A percentile compares a stretch with the other conserved stretches of the same genome.
phyloP scores from a whole-genome alignment of 2,797 vertebrate species.

The Rhynchotus rufescens region DNA sequence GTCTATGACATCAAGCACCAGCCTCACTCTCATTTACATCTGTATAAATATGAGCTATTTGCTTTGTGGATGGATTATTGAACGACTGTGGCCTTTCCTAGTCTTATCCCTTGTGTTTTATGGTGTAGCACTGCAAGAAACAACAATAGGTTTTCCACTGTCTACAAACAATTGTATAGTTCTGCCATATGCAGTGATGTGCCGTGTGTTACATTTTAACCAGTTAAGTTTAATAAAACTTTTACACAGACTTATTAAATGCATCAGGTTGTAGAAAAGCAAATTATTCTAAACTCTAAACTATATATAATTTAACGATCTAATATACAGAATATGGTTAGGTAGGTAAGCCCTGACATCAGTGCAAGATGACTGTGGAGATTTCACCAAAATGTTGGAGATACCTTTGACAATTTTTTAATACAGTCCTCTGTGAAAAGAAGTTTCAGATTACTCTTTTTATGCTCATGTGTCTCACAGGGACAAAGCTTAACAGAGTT shows the following conservation, averaged over 20 bases:
- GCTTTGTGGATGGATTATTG: not conserved
- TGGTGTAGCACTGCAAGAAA: not conserved
- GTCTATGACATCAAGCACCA: not conserved
- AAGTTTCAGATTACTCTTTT: not conserved
- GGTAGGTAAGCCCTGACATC: not conserved
- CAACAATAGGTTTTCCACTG: not conserved
- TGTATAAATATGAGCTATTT: not conserved
- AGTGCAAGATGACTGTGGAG: not conserved
- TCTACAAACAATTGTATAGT: not conserved
- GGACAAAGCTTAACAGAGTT: not conserved
- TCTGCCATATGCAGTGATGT: fast-evolving
- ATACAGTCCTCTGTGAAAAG: not conserved
- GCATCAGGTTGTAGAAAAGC: not conserved
- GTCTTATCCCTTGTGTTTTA: not conserved
- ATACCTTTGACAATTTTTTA: not conserved
- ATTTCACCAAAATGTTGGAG: not conserved
- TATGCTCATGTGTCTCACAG: not conserved
- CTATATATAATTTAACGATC: not conserved
- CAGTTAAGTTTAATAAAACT: not conserved
- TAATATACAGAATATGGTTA: not conserved
- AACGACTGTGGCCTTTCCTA: not conserved
- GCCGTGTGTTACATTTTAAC: not conserved
- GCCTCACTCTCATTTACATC: not conserved
- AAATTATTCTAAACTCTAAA: not conserved
- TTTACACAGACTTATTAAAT: not conserved